A percentile compares a stretch with the other conserved stretches of the same genome.
These are phyloP conservation scores for Bucco capensis DNA, from an alignment of 2,113 vertebrate species.

Conservation along the genomic window DNA sequence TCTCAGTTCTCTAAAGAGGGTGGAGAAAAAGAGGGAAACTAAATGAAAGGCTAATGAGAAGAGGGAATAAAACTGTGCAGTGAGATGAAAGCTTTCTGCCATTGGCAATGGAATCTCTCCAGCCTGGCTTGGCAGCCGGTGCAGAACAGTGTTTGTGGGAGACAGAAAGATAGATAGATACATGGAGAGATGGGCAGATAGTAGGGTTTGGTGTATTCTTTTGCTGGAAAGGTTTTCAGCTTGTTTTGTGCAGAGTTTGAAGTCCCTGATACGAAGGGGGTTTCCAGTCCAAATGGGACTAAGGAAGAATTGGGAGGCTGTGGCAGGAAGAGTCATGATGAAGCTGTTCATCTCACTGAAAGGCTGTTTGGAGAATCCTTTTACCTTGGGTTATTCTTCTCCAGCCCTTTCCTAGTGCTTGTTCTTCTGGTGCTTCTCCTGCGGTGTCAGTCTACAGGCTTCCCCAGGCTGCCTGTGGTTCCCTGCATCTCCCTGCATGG, in stretches of 20 bases:
- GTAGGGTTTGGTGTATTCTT: background rate
- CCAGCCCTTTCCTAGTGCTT: background rate
- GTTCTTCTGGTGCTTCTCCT: background rate
- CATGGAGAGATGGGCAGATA: background rate
- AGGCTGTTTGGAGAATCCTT: background rate
- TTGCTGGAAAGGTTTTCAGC: background rate
- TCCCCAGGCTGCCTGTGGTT: background rate
- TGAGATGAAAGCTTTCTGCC: constrained; percentile 50
- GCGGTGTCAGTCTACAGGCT: background rate
- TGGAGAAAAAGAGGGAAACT: constrained; percentile 22
- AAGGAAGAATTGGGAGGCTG: background rate
- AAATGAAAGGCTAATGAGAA: constrained; percentile 44
- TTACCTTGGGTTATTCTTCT: background rate
- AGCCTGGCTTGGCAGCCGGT: constrained; percentile 46
- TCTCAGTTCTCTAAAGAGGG: background rate
- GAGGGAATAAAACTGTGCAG: background rate
- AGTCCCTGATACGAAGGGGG: background rate
- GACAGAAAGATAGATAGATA: background rate
- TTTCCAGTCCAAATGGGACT: background rate
- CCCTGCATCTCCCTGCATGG: background rate
- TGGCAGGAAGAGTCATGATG: background rate
- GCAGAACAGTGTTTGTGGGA: constrained; percentile 29
- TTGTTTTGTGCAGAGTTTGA: background rate
- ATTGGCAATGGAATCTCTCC: constrained; percentile 30
- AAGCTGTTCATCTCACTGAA: background rate